These are phyloP conservation scores for Lucilia sericata DNA, from an alignment of 1,140 invertebrate genomes.

Conservation along the genomic window DNA sequence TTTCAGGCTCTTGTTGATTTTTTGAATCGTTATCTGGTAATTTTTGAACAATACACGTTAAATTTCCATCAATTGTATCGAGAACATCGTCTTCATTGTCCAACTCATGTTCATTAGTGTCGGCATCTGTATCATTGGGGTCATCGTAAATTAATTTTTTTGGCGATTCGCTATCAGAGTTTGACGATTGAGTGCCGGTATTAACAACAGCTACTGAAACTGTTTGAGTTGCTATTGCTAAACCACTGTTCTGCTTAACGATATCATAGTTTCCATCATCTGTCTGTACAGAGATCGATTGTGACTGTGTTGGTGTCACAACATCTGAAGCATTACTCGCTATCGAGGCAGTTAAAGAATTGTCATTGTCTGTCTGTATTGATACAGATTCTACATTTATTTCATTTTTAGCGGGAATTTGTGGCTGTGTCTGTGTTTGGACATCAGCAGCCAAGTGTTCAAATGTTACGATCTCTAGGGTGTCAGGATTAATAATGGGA, in stretches of 20 bases:
- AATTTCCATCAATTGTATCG: not conserved
- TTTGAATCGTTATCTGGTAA: not conserved
- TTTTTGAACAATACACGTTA: not conserved
- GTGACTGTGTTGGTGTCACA: not conserved
- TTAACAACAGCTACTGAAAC: not conserved
- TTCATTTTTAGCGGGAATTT: not conserved
- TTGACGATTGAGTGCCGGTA: not conserved
- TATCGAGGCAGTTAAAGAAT: not conserved
- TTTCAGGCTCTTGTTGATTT: not conserved
- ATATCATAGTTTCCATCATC: constrained; percentile 16
- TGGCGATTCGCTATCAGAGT: not conserved
- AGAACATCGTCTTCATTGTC: constrained; percentile 30
- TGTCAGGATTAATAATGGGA: constrained; percentile 63
- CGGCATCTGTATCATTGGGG: constrained; percentile 17
- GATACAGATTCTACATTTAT: not conserved
- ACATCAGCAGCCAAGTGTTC: constrained; percentile 43
- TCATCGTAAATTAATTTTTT: not conserved
- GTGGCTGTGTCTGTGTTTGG: not conserved
- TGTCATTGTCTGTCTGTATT: not conserved
- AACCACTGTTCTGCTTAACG: constrained; percentile 1
- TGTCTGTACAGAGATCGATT: constrained; percentile 5
- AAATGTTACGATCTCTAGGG: constrained; percentile 59
- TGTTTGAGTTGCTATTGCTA: constrained; percentile 21
- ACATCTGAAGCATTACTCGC: not conserved
- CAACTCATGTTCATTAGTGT: constrained; percentile 10